Percentiles rank a stretch among this genome's conserved stretches.
Conservation (phyloP, 2,888 invertebrate species). For the Graphium colonna region DNA sequence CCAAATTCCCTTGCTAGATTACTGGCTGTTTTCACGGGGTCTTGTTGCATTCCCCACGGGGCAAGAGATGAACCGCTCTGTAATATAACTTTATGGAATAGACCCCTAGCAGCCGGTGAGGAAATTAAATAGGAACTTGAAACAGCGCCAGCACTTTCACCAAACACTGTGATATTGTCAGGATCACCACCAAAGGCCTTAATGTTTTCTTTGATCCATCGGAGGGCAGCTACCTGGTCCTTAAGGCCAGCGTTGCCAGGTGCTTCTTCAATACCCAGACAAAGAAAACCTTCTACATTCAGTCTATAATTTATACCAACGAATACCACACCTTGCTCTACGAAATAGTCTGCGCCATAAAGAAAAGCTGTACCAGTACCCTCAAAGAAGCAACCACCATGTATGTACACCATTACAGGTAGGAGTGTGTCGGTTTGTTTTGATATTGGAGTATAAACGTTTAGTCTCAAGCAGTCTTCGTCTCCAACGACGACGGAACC, state of each 20-base stretch:
- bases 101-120: constrained; percentile 55
- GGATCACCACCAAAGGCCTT: constrained; percentile 64
- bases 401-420: constrained; percentile 83
- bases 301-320: constrained; percentile 82
- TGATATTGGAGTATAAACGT: constrained; percentile 55
- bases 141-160: constrained; percentile 70
- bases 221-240: constrained; percentile 66
- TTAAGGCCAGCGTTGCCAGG: constrained; percentile 84
- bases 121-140: constrained; percentile 61
- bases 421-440: constrained; percentile 39
- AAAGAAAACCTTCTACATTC: constrained; percentile 81
- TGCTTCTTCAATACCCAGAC: constrained; percentile 80
- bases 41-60: constrained; percentile 62
- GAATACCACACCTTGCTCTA: constrained; percentile 78
- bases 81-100: constrained; percentile 64
- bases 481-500: constrained; percentile 50
- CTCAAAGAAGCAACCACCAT: constrained; percentile 82
- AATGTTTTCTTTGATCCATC: constrained; percentile 64
- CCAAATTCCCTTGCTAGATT: constrained; percentile 58
- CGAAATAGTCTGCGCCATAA: constrained; percentile 81
- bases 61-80: constrained; percentile 66
- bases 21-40: constrained; percentile 57
- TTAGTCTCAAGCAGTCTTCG: constrained; percentile 57
- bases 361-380: constrained; percentile 80
- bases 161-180: constrained; percentile 63